Base-by-base conservation (phyloP, 2,888 invertebrate species). In the Adela reaumurella region DNA sequence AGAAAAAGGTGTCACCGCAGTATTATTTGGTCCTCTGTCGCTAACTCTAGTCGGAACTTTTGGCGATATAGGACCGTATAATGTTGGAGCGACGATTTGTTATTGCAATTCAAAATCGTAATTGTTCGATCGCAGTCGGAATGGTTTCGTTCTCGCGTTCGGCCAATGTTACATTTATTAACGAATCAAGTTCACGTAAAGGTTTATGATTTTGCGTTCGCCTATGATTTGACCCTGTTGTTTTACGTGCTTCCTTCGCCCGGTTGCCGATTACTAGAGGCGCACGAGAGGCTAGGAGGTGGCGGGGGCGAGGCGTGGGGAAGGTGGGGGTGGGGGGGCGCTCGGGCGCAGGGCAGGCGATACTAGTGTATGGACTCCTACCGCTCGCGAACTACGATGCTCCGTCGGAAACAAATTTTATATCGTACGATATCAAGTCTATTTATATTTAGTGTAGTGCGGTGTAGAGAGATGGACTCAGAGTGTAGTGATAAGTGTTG, bases 261-360 rank as follows among this genome's bases (percentile, higher is more conserved):
- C 35, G 35, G 35, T 35, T 14, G 35, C 35, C 35, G 35, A 14
- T 14, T 8, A 35, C 6, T 17, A 5, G 4, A n/a, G 42, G 6
- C 5, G 42, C 42, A 5, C 4, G 17, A 8, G 56, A 56, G 57
- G 58, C 51, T 57, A 50, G 57, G 50, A 54, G 50, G 59, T 18
- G 19, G 57, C 54, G 54, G 56, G 54, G 56, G 56, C 55, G 55
- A 47, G 52, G 54, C 54, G 55, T 48, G 46, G 43, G 50, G 47
- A 29, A 14, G 46, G 42, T 24, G 45, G 46, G 35, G 43, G 46
- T 47, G 46, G 29, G 46, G 51, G 54, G 55, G 53, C 54, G 19
- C 35, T 35, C 35, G 35, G 35, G 11, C 35, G 35, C 35, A 35
- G 35, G 35, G 35, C 35, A 35, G 35, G 35, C 35, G 35, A 35